Evolutionary conservation across 2,797 vertebrate species (phyloP), one percentile per base, ranked within the genome.

Genomic region (Hyperoplus lanceolatus): DNA sequence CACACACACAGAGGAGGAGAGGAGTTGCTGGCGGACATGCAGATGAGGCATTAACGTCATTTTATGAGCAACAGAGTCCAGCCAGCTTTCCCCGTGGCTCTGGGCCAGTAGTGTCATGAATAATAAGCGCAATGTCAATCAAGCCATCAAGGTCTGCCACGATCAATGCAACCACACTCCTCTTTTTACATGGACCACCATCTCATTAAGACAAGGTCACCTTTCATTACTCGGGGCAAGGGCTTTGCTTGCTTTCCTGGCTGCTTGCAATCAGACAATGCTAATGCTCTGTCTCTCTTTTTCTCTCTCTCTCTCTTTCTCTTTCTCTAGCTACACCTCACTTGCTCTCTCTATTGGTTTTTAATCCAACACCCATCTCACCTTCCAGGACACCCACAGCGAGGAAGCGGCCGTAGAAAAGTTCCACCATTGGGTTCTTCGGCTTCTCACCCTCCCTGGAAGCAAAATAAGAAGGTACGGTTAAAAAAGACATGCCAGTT

Each of bases 381-480:
- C 98, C 98, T 97, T 99, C 98, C 79, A 98, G 96, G 51, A 99
- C 97, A 46, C 98, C 98, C 80, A 98, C 96, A 51, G 98, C 98
- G 85, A 98, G 94, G 90, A 99, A 99, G 73, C 97, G 95, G 8
- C 98, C 98, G 7, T 99, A 99, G 85, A 99, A 99, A 79, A 99
- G 92, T 79, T 99, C 98, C 79, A 99, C 97, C 98, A 99, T 99
- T 3, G 98, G 98, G 84, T 99, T 99, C 96, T 99, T 99, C 91
- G 97, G 97, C 94, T 98, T 99, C 77, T 99, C 97, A 80, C 96
- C 97, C 93, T 99, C 97, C 91, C 98, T 99, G 90, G 56, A 71
- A 80, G 62, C 42, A 74, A 60, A 14, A 71, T 21, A 63, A 18
- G 66, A 53, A 36, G 39, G 14, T 6, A 42, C 0, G 1, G 38